Percentiles rank a stretch among this genome's conserved stretches.
These are phyloP conservation scores for Garrulus glandarius DNA, from an alignment of 2,797 vertebrate genomes.

Conservation along the genomic window DNA sequence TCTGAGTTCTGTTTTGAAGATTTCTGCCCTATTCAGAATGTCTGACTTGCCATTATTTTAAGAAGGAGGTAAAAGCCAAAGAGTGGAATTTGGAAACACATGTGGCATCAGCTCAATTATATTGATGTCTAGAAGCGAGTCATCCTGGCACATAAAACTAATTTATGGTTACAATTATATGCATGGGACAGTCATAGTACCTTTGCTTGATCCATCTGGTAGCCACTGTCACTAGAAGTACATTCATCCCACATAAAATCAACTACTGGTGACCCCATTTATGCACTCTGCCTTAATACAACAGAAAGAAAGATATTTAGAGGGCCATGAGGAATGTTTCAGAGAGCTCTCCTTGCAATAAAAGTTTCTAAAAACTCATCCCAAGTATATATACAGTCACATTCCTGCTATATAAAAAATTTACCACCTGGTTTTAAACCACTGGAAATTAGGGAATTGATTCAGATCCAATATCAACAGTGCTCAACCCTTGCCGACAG, in stretches of 20 bases:
- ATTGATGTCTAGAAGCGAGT: neutral
- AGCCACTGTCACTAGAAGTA: neutral
- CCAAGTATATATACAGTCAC: neutral
- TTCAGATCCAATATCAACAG: neutral
- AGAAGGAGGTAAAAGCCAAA: neutral
- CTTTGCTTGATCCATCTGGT: neutral
- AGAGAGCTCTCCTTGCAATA: neutral
- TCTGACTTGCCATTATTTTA: slow-evolving; percentile 5
- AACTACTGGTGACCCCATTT: neutral
- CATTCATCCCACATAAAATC: neutral
- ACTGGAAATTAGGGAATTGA: neutral
- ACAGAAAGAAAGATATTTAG: neutral
- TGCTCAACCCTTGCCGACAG: rapidly evolving
- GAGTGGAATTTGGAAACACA: neutral
- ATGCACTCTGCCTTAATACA: neutral
- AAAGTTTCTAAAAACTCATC: neutral
- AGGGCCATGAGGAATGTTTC: neutral
- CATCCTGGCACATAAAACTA: neutral
- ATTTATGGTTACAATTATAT: neutral
- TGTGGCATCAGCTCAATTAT: neutral
- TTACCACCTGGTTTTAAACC: neutral
- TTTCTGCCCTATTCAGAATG: slow-evolving; percentile 16
- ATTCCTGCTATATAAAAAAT: neutral
- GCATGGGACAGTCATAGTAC: neutral
- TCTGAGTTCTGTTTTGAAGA: slow-evolving; percentile 14